Conservation (phyloP, 1,140 invertebrate species). For the Diachasmimorpha longicaudata region DNA sequence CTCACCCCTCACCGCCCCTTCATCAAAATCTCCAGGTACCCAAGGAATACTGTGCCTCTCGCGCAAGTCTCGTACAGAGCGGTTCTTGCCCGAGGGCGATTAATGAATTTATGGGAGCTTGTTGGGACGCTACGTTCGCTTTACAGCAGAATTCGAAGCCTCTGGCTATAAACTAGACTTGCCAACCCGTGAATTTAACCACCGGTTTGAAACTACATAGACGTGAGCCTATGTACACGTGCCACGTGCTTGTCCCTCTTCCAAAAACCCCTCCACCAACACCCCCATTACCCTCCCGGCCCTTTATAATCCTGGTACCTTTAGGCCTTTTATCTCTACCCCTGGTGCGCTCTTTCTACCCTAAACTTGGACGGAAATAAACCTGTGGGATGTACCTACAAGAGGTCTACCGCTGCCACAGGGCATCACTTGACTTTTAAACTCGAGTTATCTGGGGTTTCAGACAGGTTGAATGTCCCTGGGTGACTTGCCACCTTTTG, state of each 20-base stretch:
- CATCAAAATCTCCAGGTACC: neutral
- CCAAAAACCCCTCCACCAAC: neutral
- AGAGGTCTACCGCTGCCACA: neutral
- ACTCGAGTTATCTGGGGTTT: neutral
- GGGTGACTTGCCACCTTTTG: too few species aligned
- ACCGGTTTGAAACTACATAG: conserved; percentile 39
- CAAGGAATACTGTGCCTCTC: neutral
- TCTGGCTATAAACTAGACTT: conserved; percentile 52
- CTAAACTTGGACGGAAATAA: neutral
- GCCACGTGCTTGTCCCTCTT: conserved; percentile 10
- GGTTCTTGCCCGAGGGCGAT: conserved; percentile 41
- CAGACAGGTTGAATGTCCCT: neutral
- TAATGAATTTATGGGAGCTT: conserved; percentile 54
- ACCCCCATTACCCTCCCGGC: too few species aligned
- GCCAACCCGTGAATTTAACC: conserved; percentile 48
- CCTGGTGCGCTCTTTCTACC: neutral
- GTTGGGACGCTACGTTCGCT: conserved; percentile 45
- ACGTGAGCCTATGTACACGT: conserved; percentile 3
- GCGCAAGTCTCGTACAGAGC: conserved; percentile 25
- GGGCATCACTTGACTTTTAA: conserved; percentile 3
- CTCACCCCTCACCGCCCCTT: neutral
- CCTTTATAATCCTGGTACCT: conserved; percentile 1
- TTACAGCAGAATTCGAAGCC: conserved; percentile 48
- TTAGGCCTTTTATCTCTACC: neutral
- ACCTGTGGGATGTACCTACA: neutral